These are phyloP conservation scores for Apocheima hispidaria DNA, from an alignment of 2,888 invertebrate genomes.

Conservation along the genomic window DNA sequence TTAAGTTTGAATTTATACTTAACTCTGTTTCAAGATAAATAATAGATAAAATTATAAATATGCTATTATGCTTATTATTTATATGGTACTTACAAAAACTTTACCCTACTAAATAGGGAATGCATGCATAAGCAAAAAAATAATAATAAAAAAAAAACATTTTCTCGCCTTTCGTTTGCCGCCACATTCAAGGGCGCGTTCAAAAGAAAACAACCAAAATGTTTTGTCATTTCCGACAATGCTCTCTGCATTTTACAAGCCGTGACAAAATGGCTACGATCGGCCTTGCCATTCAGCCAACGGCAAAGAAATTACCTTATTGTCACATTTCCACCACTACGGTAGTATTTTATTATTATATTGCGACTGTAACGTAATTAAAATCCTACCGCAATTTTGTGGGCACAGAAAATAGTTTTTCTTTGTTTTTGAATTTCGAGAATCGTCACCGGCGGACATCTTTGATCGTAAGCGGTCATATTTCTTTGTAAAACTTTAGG, in stretches of 20 bases:
- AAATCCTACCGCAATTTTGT: slow-evolving; percentile 68
- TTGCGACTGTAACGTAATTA: slow-evolving; percentile 69
- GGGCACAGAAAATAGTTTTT: slow-evolving; percentile 52
- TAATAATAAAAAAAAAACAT: too few relatives aligned
- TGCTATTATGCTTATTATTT: too few relatives aligned
- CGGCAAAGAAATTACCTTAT: slow-evolving; percentile 60
- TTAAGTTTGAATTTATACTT: neutral
- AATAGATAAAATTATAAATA: too few relatives aligned
- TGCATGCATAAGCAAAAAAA: too few relatives aligned
- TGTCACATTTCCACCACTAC: slow-evolving; percentile 66
- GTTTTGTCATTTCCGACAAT: slow-evolving; percentile 59
- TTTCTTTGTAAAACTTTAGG: slow-evolving; percentile 36
- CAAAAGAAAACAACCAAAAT: slow-evolving; percentile 45
- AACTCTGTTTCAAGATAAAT: too few relatives aligned
- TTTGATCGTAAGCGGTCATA: slow-evolving; percentile 39
- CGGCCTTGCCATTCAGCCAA: slow-evolving; percentile 51
- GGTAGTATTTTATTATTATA: slow-evolving; percentile 74
- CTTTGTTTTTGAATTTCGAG: slow-evolving; percentile 51
- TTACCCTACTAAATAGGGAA: too few relatives aligned
- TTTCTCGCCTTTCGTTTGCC: slow-evolving; percentile 28
- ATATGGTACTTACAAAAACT: too few relatives aligned
- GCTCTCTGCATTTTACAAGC: slow-evolving; percentile 36
- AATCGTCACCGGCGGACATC: slow-evolving; percentile 45
- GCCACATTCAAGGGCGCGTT: slow-evolving; percentile 39
- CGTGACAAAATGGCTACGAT: slow-evolving; percentile 44